These are phyloP conservation scores for Xylota segnis DNA, from an alignment of 2,888 invertebrate species.

Conservation along the genomic window DNA sequence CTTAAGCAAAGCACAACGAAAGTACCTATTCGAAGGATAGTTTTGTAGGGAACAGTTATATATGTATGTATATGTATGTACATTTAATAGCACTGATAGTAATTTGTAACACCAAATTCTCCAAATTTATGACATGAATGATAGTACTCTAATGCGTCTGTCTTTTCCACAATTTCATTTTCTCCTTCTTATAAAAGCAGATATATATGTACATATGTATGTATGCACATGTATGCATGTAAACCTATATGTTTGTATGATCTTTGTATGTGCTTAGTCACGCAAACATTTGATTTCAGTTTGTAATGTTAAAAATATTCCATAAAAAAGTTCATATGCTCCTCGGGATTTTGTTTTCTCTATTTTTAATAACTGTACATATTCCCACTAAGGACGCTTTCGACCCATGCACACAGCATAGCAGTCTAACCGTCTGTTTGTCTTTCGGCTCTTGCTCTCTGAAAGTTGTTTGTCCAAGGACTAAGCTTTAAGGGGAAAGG, in stretches of 20 bases:
- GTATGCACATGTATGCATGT: too few species aligned
- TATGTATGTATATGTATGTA: too few species aligned
- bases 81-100: background rate
- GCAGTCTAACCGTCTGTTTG: conserved; percentile 63
- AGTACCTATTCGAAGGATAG: background rate
- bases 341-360: conserved; percentile 48
- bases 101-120: background rate
- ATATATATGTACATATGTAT: background rate
- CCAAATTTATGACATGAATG: background rate
- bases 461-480: conserved; percentile 58
- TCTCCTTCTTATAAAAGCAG: conserved; percentile 15
- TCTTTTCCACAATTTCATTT: background rate
- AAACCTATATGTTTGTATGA: too few species aligned
- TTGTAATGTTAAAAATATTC: conserved; percentile 46
- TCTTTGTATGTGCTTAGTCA: too few species aligned
- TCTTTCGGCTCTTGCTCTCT: conserved; percentile 67
- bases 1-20: background rate
- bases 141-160: background rate
- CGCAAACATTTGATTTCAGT: conserved; percentile 42
- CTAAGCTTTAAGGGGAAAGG: conserved; percentile 42
- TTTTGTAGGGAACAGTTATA: background rate
- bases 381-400: conserved; percentile 36
- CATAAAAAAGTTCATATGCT: conserved; percentile 46
- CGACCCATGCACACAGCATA: conserved; percentile 47
- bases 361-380: conserved; percentile 63